These are phyloP conservation scores for Phlogophora meticulosa DNA, from an alignment of 2,888 invertebrate species.

Conservation along the genomic window DNA sequence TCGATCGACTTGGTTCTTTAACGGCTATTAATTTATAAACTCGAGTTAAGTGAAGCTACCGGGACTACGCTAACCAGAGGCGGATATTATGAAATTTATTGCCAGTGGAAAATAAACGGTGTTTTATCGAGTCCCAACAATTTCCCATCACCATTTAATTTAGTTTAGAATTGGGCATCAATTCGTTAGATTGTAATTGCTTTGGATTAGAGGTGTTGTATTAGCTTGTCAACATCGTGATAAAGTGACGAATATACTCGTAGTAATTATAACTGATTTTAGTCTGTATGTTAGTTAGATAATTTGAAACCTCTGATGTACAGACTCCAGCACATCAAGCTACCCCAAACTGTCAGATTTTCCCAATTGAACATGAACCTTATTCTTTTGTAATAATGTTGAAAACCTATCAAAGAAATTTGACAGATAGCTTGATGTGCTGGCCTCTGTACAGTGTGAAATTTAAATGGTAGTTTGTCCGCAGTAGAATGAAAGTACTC, in stretches of 20 bases:
- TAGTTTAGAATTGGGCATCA: conserved; percentile 50
- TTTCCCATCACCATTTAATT: conserved; percentile 60
- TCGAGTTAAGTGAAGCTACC: conserved; percentile 58
- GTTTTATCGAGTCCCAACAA: conserved; percentile 63
- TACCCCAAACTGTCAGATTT: too few relatives aligned
- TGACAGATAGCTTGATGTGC: too few relatives aligned
- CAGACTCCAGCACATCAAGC: too few relatives aligned
- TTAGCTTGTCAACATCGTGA: conserved; percentile 16
- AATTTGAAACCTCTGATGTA: too few relatives aligned
- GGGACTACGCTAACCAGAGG: conserved; percentile 62
- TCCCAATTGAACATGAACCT: too few relatives aligned
- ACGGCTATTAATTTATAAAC: conserved; percentile 63
- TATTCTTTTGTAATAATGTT: too few relatives aligned
- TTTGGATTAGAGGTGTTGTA: conserved; percentile 20
- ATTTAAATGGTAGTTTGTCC: too few relatives aligned
- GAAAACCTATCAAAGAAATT: too few relatives aligned
- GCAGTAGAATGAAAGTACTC: too few relatives aligned
- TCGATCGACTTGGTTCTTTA: conserved; percentile 52
- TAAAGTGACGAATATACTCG: neutral
- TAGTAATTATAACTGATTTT: neutral
- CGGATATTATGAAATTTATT: conserved; percentile 75
- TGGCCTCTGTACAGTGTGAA: too few relatives aligned
- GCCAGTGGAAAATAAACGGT: conserved; percentile 69
- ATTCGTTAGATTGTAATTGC: conserved; percentile 51
- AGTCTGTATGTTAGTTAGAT: neutral